Evolutionary conservation across 64 coral and sea anemone species (phyloP).

Genomic region (Pachyseris speciosa): DNA sequence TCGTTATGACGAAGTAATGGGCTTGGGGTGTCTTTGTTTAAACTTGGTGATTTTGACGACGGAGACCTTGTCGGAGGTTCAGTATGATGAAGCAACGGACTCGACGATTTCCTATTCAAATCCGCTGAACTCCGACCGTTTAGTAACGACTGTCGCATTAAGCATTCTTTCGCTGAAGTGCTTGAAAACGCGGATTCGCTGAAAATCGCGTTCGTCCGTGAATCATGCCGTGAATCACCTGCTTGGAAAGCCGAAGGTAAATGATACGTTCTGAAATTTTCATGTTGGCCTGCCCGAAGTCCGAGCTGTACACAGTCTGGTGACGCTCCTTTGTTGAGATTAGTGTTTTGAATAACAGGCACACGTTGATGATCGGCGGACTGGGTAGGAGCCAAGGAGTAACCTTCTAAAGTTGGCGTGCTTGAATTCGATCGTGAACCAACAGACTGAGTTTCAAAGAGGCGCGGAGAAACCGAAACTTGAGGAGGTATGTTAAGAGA

Average conservation of each 20-base stretch:
- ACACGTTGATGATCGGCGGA: not conserved
- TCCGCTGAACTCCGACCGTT: not conserved
- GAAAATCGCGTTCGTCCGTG: not conserved
- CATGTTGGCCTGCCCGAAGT: not conserved
- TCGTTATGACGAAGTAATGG: not conserved
- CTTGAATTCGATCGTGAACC: not conserved
- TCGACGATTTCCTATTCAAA: not conserved
- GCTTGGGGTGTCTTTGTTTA: not conserved
- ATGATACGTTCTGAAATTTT: slow-evolving; percentile 1
- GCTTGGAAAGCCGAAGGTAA: slow-evolving; percentile 15
- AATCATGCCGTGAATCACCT: not conserved
- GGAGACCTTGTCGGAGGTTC: not conserved
- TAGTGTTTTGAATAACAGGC: not conserved
- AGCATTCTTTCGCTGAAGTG: not conserved
- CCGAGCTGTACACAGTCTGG: not conserved
- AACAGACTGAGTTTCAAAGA: not conserved
- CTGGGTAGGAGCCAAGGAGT: not conserved
- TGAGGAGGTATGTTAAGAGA: slow-evolving; percentile 18
- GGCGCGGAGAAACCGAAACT: not conserved
- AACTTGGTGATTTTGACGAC: not conserved
- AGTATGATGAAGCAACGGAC: not conserved
- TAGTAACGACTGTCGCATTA: not conserved
- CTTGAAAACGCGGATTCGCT: not conserved
- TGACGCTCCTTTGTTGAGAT: not conserved
- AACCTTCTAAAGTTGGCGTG: not conserved